Percentiles rank a stretch among this genome's conserved stretches.
Evolutionary conservation across 2,797 vertebrate genomes (phyloP).

Genomic region (Tamandua tetradactyla): DNA sequence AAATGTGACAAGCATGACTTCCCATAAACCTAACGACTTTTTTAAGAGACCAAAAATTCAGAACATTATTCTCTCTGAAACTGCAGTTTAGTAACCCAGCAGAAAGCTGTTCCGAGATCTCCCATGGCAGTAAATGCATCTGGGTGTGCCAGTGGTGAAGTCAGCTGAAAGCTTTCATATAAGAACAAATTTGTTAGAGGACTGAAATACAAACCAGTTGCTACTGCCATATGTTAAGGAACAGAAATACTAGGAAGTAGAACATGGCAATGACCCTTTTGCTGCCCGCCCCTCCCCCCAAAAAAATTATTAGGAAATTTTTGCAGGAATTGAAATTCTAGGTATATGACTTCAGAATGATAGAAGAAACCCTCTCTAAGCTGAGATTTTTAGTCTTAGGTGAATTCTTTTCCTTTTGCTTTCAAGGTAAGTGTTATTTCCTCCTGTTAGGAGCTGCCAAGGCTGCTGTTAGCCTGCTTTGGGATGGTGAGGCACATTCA

Average conservation of each 20-base stretch:
- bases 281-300: accelerated
- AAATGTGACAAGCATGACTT: constrained; percentile 72
- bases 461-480: not conserved
- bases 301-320: not conserved
- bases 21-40: constrained; percentile 75
- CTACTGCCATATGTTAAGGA: not conserved
- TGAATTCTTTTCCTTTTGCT: not conserved
- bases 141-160: not conserved
- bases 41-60: constrained; percentile 76
- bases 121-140: constrained; percentile 1
- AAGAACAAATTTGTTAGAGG: not conserved
- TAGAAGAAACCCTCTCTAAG: not conserved
- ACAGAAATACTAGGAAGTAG: not conserved
- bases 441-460: not conserved
- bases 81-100: not conserved
- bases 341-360: not conserved
- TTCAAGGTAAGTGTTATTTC: constrained; percentile 3
- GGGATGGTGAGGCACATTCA: not conserved
- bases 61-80: constrained; percentile 63
- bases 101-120: constrained; percentile 49
- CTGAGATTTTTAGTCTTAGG: not conserved
- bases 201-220: not conserved
- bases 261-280: not conserved
- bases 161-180: constrained; percentile 7
- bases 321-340: not conserved